phyloP scores from a whole-genome alignment of 2,888 invertebrate genomes.

The Drosophila quinaria region DNA sequence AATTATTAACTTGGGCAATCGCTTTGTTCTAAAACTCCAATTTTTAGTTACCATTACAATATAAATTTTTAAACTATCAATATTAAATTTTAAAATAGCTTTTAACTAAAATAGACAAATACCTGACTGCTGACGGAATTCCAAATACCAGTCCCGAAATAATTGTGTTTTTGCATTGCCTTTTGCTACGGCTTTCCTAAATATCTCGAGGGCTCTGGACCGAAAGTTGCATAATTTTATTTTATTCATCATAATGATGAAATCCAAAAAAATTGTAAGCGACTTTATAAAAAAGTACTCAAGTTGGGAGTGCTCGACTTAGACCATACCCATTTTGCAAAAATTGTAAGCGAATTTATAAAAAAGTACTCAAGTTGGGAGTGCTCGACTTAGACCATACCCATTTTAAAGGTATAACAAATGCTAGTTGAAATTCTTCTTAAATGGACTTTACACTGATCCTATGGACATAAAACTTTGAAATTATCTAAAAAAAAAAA shows the following conservation, averaged over 20 bases:
- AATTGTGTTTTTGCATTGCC: not conserved
- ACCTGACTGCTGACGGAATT: not conserved
- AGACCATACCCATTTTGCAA: not conserved
- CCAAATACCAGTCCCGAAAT: not conserved
- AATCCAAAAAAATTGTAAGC: not conserved
- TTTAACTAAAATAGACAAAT: not conserved
- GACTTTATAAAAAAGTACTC: not conserved
- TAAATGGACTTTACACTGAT: no score
- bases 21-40: not conserved
- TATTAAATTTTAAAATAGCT: not conserved
- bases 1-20: not conserved
- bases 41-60: not conserved
- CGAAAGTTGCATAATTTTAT: not conserved
- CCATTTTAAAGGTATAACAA: no score
- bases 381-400: not conserved
- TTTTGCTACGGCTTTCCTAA: not conserved
- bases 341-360: not conserved
- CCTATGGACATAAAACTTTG: no score
- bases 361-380: not conserved
- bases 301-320: not conserved
- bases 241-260: constrained; percentile 1
- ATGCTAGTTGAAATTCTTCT: no score
- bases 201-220: not conserved
- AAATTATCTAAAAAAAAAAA: no score
- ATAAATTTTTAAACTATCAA: not conserved